These are phyloP conservation scores for Lutjanus argentimaculatus DNA, from an alignment of 2,797 vertebrate species.

Conservation along the genomic window DNA sequence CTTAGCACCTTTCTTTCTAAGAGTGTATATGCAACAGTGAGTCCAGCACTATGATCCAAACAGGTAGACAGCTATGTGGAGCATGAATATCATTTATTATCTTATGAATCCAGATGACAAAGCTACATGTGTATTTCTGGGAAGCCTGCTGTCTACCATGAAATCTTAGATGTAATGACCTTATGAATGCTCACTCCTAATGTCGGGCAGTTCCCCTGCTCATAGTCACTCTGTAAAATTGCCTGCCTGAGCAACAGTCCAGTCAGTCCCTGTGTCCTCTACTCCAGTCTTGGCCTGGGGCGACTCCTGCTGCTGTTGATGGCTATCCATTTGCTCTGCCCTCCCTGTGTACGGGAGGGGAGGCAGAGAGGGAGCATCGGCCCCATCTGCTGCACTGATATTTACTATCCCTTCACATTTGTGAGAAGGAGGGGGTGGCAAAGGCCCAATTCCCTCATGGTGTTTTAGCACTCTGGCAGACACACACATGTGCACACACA, in stretches of 20 bases:
- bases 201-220: constrained; percentile 50
- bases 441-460: constrained; percentile 76
- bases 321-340: constrained; percentile 80
- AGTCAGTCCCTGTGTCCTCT: constrained; percentile 70
- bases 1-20: too few species aligned
- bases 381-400: constrained; percentile 84
- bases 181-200: constrained; percentile 47
- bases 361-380: constrained; percentile 78
- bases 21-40: constrained; percentile 27
- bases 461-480: constrained; percentile 74
- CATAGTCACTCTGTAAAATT: constrained; percentile 70
- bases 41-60: constrained; percentile 44
- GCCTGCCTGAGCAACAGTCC: constrained; percentile 72
- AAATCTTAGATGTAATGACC: constrained; percentile 55
- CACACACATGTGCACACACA: constrained; percentile 57
- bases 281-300: constrained; percentile 78
- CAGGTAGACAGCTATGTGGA: constrained; percentile 36
- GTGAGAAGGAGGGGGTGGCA: constrained; percentile 62
- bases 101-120: constrained; percentile 61
- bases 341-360: constrained; percentile 69
- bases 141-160: constrained; percentile 46
- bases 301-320: constrained; percentile 82
- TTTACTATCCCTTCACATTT: constrained; percentile 82
- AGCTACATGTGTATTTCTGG: constrained; percentile 43
- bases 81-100: constrained; percentile 53